These are phyloP conservation scores for Microtus pennsylvanicus DNA, from an alignment of 2,113 vertebrate species.

Conservation along the genomic window DNA sequence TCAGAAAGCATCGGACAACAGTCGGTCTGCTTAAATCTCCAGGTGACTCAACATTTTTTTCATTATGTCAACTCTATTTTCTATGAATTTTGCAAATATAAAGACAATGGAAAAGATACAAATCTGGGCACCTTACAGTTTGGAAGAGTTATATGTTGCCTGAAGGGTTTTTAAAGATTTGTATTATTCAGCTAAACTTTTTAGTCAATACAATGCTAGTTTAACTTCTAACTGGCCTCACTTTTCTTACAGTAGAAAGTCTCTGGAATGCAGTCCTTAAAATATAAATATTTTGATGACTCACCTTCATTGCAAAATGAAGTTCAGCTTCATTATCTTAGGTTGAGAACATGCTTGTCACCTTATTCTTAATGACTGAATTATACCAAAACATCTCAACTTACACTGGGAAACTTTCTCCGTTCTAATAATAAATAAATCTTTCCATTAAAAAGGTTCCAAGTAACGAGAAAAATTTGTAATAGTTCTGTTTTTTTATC, in stretches of 20 bases:
- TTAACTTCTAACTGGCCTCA: not conserved
- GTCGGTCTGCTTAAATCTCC: not conserved
- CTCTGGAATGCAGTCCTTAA: not conserved
- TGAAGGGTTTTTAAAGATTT: not conserved
- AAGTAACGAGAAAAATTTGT: not conserved
- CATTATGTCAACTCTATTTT: not conserved
- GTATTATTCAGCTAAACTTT: not conserved
- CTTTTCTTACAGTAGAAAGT: not conserved
- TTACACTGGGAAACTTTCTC: not conserved
- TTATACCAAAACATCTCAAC: not conserved
- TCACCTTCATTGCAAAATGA: constrained; percentile 10
- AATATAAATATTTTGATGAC: not conserved
- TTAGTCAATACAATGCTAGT: not conserved
- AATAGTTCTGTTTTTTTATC: not conserved
- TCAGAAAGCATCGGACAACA: not conserved
- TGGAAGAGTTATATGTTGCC: not conserved
- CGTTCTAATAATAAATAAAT: not conserved
- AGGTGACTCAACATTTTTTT: not conserved
- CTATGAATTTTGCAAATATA: not conserved
- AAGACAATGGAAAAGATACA: not conserved
- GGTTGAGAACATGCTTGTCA: not conserved
- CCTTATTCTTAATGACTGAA: not conserved
- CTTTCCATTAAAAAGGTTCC: not conserved
- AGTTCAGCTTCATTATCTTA: not conserved
- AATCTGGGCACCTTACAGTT: not conserved